Evolutionary conservation across 2,888 invertebrate genomes (phyloP).

Genomic region (Euproctis similis): DNA sequence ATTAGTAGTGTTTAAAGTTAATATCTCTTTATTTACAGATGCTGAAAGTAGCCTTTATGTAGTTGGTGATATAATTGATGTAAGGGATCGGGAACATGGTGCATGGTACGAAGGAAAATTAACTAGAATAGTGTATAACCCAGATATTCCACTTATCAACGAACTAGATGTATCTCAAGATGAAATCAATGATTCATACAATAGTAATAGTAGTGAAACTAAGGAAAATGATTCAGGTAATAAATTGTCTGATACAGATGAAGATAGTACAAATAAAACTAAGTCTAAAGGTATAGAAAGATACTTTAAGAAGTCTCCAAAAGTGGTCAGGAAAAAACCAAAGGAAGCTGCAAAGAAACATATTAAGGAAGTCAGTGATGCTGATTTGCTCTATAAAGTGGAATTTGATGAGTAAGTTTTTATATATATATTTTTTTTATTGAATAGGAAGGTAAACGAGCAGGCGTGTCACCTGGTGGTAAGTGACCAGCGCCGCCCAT

Average conservation of each 20-base stretch:
- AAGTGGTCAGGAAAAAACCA: slow-evolving; percentile 21
- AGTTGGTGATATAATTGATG: slow-evolving; percentile 81
- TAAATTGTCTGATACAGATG: slow-evolving; percentile 24
- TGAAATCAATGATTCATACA: no score
- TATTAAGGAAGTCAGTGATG: slow-evolving; percentile 28
- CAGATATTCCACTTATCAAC: slow-evolving; percentile 15
- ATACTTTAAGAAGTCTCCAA: slow-evolving; percentile 41
- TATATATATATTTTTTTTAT: no score
- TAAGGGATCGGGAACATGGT: slow-evolving; percentile 76
- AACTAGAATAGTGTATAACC: slow-evolving; percentile 64
- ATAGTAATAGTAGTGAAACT: slow-evolving; percentile 17
- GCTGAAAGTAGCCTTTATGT: slow-evolving; percentile 66
- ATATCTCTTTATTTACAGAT: slow-evolving; percentile 32
- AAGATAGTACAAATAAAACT: slow-evolving; percentile 19
- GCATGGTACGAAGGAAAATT: slow-evolving; percentile 85
- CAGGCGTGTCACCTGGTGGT: no score
- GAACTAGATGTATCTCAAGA: slow-evolving; percentile 8
- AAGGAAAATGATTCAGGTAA: slow-evolving; percentile 41
- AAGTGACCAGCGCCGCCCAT: no score
- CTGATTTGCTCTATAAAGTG: slow-evolving; percentile 61
- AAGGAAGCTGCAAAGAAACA: slow-evolving; percentile 11
- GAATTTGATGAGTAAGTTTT: slow-evolving; percentile 50
- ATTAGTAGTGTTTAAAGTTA: no score
- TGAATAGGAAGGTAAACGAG: no score
- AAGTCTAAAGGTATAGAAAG: slow-evolving; percentile 39